Percentiles rank a stretch among this genome's conserved stretches.
phyloP scores from a whole-genome alignment of 2,797 vertebrate genomes.

The Sandelia bainsii region DNA sequence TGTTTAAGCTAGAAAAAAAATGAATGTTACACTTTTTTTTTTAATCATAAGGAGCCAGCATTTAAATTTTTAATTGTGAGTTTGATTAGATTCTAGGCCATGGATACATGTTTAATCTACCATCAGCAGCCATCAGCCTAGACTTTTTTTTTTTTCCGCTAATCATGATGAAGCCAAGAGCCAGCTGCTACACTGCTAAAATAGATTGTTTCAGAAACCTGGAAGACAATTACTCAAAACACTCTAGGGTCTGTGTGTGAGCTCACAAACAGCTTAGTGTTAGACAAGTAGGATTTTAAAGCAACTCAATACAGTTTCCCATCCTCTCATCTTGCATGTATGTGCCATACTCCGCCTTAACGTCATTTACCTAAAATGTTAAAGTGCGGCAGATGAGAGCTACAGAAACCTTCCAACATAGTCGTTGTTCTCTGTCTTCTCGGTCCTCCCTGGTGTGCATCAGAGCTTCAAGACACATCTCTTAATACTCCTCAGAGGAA shows the following conservation, averaged over 20 bases:
- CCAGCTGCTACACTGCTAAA: constrained; percentile 65
- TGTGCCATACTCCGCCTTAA: constrained; percentile 21
- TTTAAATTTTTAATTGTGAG: constrained; percentile 77
- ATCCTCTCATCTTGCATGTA: constrained; percentile 21
- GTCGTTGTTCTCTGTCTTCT: constrained; percentile 54
- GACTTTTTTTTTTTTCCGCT: constrained; percentile 34
- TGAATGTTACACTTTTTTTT: constrained; percentile 61
- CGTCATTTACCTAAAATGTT: constrained; percentile 38
- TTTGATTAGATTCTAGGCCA: constrained; percentile 78
- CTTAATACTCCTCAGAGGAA: constrained; percentile 79
- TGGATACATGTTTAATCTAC: constrained; percentile 77
- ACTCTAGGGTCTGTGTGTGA: constrained; percentile 43
- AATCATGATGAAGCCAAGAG: constrained; percentile 59
- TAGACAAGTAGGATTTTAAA: constrained; percentile 46
- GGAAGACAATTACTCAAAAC: constrained; percentile 66
- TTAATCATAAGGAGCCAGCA: constrained; percentile 63
- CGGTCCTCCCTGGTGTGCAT: constrained; percentile 70
- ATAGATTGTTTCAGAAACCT: constrained; percentile 60
- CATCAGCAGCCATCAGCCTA: constrained; percentile 61
- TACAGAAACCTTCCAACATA: constrained; percentile 45
- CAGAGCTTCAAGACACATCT: constrained; percentile 72
- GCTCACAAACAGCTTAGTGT: constrained; percentile 34
- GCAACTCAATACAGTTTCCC: constrained; percentile 41
- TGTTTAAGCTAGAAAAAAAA: constrained; percentile 25
- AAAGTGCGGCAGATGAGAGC: constrained; percentile 52